These are phyloP conservation scores for Dryomyza anilis DNA, from an alignment of 2,888 invertebrate genomes.

Conservation along the genomic window DNA sequence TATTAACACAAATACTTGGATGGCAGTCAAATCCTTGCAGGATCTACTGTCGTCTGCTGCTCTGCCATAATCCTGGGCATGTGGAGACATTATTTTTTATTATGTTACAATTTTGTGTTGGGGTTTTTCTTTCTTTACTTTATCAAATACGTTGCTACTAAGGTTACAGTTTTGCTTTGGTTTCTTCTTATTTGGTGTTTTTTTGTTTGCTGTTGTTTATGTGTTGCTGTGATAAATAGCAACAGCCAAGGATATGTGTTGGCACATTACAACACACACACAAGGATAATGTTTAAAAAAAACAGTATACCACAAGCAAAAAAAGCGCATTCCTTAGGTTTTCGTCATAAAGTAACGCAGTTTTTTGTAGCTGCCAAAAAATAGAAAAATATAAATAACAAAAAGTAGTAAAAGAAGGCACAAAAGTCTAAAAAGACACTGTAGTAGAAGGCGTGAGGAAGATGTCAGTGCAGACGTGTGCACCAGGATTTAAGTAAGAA, in stretches of 20 bases:
- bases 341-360: constrained; percentile 13
- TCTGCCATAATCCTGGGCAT: constrained; percentile 27
- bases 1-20: constrained; percentile 2
- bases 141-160: background rate
- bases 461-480: no score
- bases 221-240: constrained; percentile 32
- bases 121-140: constrained; percentile 14
- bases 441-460: background rate
- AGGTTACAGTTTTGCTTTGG: constrained; percentile 2
- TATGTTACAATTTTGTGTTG: constrained; percentile 42
- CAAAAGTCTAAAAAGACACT: background rate
- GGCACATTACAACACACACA: constrained; percentile 4
- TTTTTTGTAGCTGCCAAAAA: constrained; percentile 8
- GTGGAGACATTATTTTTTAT: constrained; percentile 50
- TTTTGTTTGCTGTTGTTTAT: constrained; percentile 4
- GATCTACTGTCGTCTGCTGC: constrained; percentile 19
- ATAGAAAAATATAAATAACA: background rate
- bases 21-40: background rate
- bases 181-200: constrained; percentile 11
- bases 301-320: background rate
- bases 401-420: background rate
- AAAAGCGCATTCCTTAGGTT: constrained; percentile 10
- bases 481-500: no score
- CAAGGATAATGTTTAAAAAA: background rate
- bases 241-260: constrained; percentile 11